Percentiles rank a stretch among this genome's conserved stretches.
Conservation (phyloP, 2,888 invertebrate genomes). For the Pammene fasciana region DNA sequence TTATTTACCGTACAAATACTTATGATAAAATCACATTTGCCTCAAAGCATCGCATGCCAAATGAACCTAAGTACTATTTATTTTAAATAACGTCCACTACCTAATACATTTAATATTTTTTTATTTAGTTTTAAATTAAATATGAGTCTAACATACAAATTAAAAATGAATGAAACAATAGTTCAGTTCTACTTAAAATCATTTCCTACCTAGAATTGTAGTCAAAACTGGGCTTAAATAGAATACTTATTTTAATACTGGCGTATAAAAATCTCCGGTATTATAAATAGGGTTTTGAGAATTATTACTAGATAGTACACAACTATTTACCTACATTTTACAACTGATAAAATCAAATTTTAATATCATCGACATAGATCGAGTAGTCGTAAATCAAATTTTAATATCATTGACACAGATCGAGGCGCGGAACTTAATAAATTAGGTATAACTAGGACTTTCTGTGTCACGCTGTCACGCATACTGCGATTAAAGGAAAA, state of each 20-base stretch:
- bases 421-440: not conserved
- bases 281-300: not conserved
- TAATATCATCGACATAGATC: not conserved
- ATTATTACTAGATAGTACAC: constrained; percentile 12
- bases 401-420: not conserved
- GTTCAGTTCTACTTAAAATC: not conserved
- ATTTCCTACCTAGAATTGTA: not conserved
- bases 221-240: not conserved
- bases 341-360: not conserved
- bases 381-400: constrained; percentile 3
- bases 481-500: not conserved
- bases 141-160: not conserved
- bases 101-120: constrained; percentile 21
- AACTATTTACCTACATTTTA: constrained; percentile 14
- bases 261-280: constrained; percentile 37
- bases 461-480: too few relatives aligned
- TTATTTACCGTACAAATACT: constrained; percentile 42
- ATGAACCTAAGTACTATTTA: constrained; percentile 18
- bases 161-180: not conserved
- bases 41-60: constrained; percentile 45
- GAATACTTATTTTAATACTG: constrained; percentile 29
- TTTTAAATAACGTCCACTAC: constrained; percentile 8
- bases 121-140: not conserved
- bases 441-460: too few relatives aligned
- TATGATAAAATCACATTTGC: constrained; percentile 51